Base-by-base conservation (phyloP, 2,888 invertebrate species). In the Priocnemis perturbator region DNA sequence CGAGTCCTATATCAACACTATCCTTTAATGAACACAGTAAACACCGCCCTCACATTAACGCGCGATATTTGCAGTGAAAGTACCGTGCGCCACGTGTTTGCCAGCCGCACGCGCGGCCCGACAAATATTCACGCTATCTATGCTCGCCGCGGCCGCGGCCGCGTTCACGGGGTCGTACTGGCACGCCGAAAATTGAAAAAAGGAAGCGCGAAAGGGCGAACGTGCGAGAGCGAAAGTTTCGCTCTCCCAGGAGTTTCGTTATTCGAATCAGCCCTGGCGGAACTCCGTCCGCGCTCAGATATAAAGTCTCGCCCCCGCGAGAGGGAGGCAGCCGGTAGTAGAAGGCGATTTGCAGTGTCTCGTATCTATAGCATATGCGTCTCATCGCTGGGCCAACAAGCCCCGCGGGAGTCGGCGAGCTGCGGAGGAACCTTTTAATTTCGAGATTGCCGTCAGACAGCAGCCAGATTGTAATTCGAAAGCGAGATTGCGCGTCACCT, bases 241-340 rank as follows among this genome's bases (percentile, higher is more conserved):
- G 37, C 52, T n/a, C 47, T 69, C 62, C 21, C 30, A 17, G 58
- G 66, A 65, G 45, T 69, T 62, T 55, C 55, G 67, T 66, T 62
- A 20, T 47, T 37, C 60, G 67, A 57, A 66, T 60, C 52, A 78
- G 67, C 66, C 71, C 56, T 11, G 19, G 19, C 48, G 14, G 52
- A 76, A 64, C 48, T 76, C 71, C 20, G 55, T 59, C 60, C 58
- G 53, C 56, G 52, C 66, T 62, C 62, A 48, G 56, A 60, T 73
- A 73, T 71, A 71, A 78, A 69, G 69, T 62, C 61, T 50, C 58
- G 57, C 62, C 61, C 61, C 67, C 69, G n/a, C 37, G 73, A 53
- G 73, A 53, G 73, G 60, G 59, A 68, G 26, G 76, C 14, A 17
- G 50, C 50, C 19, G 3, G 50, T 71, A 57, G 61, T 52, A 59